These are phyloP conservation scores for Auanema freiburgensis DNA, from an alignment of 2,888 invertebrate species.

Conservation along the genomic window DNA sequence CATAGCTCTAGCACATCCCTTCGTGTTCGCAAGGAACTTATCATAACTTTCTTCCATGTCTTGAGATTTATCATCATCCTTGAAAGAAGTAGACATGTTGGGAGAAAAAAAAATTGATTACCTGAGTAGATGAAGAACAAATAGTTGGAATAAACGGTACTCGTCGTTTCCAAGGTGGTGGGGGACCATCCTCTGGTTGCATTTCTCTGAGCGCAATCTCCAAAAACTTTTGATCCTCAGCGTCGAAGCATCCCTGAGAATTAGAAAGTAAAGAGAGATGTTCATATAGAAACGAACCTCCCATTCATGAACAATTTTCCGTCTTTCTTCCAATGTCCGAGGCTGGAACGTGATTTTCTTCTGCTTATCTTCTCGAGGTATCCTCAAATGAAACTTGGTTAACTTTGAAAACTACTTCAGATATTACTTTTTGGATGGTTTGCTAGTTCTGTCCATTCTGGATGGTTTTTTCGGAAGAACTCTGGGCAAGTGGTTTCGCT, in stretches of 20 bases:
- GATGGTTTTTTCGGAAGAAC: too few relatives aligned
- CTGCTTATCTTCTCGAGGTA: too few relatives aligned
- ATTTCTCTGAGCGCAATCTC: conserved; percentile 6
- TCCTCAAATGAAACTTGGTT: too few relatives aligned
- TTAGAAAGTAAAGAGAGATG: background rate
- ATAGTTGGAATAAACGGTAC: conserved; percentile 5
- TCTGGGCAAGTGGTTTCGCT: background rate
- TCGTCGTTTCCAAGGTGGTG: conserved; percentile 12
- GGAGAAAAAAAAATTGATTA: background rate
- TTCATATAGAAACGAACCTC: background rate
- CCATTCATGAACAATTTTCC: conserved; percentile 5
- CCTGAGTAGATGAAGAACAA: background rate
- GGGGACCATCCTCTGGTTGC: conserved; percentile 12
- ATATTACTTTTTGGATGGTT: too few relatives aligned
- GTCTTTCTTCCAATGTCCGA: conserved; percentile 1
- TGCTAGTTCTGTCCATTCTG: too few relatives aligned
- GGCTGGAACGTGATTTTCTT: conserved; percentile 9
- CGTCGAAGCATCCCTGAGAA: conserved; percentile 12
- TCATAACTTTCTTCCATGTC: conserved; percentile 12
- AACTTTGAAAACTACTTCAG: too few relatives aligned
- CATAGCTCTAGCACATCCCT: conserved; percentile 41
- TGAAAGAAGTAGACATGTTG: background rate
- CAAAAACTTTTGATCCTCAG: conserved; percentile 17
- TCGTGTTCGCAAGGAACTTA: conserved; percentile 26
- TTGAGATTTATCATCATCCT: conserved; percentile 35